Evolutionary conservation across 2,888 invertebrate species (phyloP).

Genomic region (Melanotus villosus): DNA sequence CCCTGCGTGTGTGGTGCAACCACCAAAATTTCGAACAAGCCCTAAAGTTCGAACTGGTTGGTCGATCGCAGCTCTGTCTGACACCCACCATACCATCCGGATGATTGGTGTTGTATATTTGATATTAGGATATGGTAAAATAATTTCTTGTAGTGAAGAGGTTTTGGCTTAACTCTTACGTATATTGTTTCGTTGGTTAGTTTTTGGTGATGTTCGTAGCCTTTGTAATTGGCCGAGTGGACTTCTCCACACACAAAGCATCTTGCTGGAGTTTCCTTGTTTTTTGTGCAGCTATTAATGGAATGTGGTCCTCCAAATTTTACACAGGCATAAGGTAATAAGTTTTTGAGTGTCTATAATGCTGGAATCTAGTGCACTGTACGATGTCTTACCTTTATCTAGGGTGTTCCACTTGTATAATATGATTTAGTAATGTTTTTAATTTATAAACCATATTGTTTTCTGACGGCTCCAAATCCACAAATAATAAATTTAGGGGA

Average conservation of each 20-base stretch:
- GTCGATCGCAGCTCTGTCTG: too few relatives aligned
- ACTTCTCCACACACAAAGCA: not conserved
- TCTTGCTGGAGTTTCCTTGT: not conserved
- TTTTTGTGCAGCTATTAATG: not conserved
- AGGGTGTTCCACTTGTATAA: not conserved
- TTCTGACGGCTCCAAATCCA: not conserved
- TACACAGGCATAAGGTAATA: not conserved
- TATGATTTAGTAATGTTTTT: not conserved
- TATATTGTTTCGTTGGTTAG: too few relatives aligned
- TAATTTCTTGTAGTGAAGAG: not conserved
- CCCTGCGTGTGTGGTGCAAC: too few relatives aligned
- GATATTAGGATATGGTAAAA: not conserved
- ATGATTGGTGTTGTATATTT: too few relatives aligned
- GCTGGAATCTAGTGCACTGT: slow-evolving; percentile 3
- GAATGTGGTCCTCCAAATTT: not conserved
- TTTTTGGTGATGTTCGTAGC: too few relatives aligned
- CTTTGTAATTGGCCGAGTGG: too few relatives aligned
- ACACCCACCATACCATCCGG: too few relatives aligned
- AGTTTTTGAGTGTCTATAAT: not conserved
- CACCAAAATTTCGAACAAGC: too few relatives aligned
- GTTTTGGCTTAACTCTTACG: not conserved
- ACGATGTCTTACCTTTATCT: not conserved
- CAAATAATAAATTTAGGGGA: slow-evolving; percentile 12
- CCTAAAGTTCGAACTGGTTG: too few relatives aligned
- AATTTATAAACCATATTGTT: not conserved